A percentile compares a stretch with the other conserved stretches of the same genome.
Conservation (phyloP, 2,797 vertebrate genomes). For the Xenentodon cancila region DNA sequence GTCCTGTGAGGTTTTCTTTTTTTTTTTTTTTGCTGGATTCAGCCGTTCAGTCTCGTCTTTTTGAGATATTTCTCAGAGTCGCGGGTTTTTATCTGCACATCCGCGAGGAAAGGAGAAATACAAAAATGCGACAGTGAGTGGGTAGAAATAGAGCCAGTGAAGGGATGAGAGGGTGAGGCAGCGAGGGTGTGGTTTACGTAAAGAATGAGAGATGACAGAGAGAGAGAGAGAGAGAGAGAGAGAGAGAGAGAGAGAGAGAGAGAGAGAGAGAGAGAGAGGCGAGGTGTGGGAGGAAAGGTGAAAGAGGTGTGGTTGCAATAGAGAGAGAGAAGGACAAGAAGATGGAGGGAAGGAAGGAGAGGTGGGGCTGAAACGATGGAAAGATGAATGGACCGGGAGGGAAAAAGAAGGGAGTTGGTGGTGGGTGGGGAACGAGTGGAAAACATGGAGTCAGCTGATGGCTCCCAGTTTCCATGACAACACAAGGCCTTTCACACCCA, state of each 20-base stretch:
- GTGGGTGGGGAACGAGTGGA: slow-evolving; percentile 66
- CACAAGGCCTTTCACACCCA: slow-evolving; percentile 80
- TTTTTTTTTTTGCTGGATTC: background rate
- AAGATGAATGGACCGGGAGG: slow-evolving; percentile 44
- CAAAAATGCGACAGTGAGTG: slow-evolving; percentile 10
- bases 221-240: slow-evolving; percentile 10
- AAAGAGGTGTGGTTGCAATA: slow-evolving; percentile 20
- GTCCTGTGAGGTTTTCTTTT: slow-evolving; percentile 7
- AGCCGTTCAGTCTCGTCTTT: slow-evolving; percentile 11
- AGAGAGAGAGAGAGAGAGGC: background rate
- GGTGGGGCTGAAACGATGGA: slow-evolving; percentile 45
- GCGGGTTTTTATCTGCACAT: slow-evolving; percentile 36
- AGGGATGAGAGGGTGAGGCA: slow-evolving; percentile 51
- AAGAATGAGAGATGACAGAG: slow-evolving; percentile 25
- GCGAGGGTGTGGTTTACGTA: slow-evolving; percentile 46
- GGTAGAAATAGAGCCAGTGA: slow-evolving; percentile 21
- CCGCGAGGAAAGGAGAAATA: slow-evolving; percentile 7
- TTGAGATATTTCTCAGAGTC: slow-evolving; percentile 25
- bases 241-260: too few species aligned
- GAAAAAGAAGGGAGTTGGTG: slow-evolving; percentile 62
- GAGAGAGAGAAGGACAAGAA: background rate
- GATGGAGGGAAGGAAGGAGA: slow-evolving; percentile 11
- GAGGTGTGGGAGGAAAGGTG: slow-evolving; percentile 45
- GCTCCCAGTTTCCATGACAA: slow-evolving; percentile 86
- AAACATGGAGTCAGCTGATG: slow-evolving; percentile 81